Conservation (phyloP, 2,797 vertebrate genomes). For the Typhlichthys eigenmanni region DNA sequence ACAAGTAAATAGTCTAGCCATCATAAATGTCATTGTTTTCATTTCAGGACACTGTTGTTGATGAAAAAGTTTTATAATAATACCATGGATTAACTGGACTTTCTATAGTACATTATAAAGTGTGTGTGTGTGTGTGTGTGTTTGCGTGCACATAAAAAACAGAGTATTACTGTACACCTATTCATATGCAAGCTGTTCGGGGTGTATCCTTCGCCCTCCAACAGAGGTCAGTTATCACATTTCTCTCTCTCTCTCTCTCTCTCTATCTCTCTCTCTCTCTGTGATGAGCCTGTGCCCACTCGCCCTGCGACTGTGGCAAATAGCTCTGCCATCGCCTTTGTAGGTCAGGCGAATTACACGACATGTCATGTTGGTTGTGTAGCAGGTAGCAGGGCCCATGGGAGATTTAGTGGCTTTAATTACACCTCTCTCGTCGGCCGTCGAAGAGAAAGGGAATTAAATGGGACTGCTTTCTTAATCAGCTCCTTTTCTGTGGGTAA, state of each 20-base stretch:
- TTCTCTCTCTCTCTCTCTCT: conserved; percentile 8
- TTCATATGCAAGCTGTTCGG: conserved; percentile 30
- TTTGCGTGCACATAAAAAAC: conserved; percentile 10
- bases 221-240: conserved; percentile 40
- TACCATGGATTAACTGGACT: background rate
- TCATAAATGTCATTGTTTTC: conserved; percentile 14
- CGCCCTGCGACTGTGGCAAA: conserved; percentile 42
- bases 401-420: conserved; percentile 79
- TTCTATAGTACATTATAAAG: background rate
- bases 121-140: conserved; percentile 9
- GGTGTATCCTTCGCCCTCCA: conserved; percentile 42
- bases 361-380: conserved; percentile 72
- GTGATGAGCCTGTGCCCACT: conserved; percentile 41
- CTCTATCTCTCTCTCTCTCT: conserved; percentile 27
- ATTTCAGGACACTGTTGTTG: conserved; percentile 28
- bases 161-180: conserved; percentile 10
- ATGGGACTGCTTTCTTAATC: conserved; percentile 79
- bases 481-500: conserved; percentile 71
- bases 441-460: conserved; percentile 78
- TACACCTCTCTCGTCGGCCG: conserved; percentile 78
- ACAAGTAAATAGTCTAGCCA: background rate
- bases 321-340: conserved; percentile 57
- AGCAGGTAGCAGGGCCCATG: conserved; percentile 73
- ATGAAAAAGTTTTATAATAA: background rate
- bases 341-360: conserved; percentile 73